Evolutionary conservation across 1,140 invertebrate species (phyloP).

Genomic region (Tetranychus urticae): DNA sequence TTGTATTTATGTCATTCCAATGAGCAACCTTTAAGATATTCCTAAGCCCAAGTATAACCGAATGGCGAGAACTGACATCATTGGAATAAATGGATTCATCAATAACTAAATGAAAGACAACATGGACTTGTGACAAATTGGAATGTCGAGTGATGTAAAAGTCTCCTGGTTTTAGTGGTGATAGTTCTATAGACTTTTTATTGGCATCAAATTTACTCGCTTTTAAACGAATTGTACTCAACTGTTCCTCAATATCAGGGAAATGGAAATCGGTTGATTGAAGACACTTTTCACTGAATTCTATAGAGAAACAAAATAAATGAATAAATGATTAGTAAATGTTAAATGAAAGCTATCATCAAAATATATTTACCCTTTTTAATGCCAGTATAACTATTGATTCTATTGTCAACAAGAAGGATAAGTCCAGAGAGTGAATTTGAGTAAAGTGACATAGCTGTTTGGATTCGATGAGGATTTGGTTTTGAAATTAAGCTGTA

Average conservation of each 20-base stretch:
- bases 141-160: conserved; percentile 85
- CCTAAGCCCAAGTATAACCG: conserved; percentile 65
- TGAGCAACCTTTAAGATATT: conserved; percentile 86
- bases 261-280: conserved; percentile 62
- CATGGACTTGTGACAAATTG: conserved; percentile 76
- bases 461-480: conserved; percentile 59
- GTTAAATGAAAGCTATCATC: background rate
- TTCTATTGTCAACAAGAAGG: conserved; percentile 48
- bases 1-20: conserved; percentile 67
- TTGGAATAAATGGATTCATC: conserved; percentile 34
- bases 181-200: background rate
- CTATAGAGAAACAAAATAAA: conserved; percentile 11
- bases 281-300: conserved; percentile 27
- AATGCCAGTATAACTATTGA: conserved; percentile 43
- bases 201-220: background rate
- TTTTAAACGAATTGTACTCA: conserved; percentile 19
- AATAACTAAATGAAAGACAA: conserved; percentile 77
- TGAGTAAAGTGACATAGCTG: conserved; percentile 75
- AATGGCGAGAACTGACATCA: conserved; percentile 85
- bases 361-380: conserved; percentile 32
- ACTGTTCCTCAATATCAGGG: conserved; percentile 53
- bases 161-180: conserved; percentile 45
- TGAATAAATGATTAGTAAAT: background rate
- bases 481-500: conserved; percentile 14
- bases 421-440: conserved; percentile 67